phyloP scores from a whole-genome alignment of 2,888 invertebrate species.

The Lagria hirta region DNA sequence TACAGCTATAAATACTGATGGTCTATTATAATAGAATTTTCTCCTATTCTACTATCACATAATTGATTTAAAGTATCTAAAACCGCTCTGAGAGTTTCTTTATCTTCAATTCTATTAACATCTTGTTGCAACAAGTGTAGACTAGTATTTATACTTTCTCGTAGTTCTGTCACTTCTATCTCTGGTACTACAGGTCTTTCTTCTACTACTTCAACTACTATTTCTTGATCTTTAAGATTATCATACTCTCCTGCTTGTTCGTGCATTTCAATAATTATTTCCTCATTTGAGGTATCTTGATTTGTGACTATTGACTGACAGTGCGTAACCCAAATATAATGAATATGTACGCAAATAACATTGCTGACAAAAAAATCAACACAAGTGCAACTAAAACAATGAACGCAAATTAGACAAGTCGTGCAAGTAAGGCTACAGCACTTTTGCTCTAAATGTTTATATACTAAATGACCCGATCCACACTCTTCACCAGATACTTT shows the following conservation, averaged over 20 bases:
- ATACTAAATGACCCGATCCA: constrained; percentile 5
- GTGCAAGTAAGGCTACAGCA: constrained; percentile 21
- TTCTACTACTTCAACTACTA: too few species aligned
- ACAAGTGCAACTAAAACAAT: constrained; percentile 25
- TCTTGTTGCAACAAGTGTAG: constrained; percentile 5
- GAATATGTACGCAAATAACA: constrained; percentile 22
- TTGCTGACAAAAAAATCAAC: constrained; percentile 21
- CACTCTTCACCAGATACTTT: constrained; percentile 2
- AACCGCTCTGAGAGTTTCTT: constrained; percentile 9
- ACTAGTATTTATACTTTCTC: constrained; percentile 8
- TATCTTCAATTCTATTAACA: constrained; percentile 1
- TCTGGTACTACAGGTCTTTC: too few species aligned
- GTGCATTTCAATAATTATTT: constrained; percentile 22
- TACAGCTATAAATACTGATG: too few species aligned
- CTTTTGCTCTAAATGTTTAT: constrained; percentile 11
- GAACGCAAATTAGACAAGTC: constrained; percentile 17
- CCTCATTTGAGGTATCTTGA: constrained; percentile 5
- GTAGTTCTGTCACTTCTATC: too few species aligned
- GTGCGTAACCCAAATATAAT: constrained; percentile 21
- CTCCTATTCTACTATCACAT: constrained; percentile 11
- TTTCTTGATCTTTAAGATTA: constrained; percentile 9
- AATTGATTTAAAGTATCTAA: constrained; percentile 12
- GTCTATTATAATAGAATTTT: too few species aligned
- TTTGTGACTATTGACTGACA: constrained; percentile 6
- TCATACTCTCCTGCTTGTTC: constrained; percentile 1